Evolutionary conservation across 30 jellyfish, hydroid and myxozoan genomes (phyloP).

Genomic region (Haliclystus octoradiatus): DNA sequence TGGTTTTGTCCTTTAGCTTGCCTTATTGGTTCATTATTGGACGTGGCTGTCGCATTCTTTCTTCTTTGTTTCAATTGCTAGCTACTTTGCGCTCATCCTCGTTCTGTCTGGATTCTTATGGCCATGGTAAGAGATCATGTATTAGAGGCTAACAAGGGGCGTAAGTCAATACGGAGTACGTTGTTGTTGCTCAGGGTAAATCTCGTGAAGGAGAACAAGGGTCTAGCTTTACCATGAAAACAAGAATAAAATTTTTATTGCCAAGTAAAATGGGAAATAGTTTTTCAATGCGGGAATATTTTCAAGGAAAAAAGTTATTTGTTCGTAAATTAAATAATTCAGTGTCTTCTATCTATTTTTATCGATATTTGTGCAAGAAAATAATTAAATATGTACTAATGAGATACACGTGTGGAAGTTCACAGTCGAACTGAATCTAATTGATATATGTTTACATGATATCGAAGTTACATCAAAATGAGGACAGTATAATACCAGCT

Average conservation of each 20-base stretch:
- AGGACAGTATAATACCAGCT: no score
- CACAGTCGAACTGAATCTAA: no score
- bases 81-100: conserved; percentile 53
- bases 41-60: conserved; percentile 85
- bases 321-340: no score
- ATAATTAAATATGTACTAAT: no score
- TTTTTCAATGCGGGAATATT: no score
- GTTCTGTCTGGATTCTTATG: conserved; percentile 70
- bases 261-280: no score
- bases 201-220: neutral
- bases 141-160: neutral
- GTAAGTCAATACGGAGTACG: neutral
- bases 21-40: conserved; percentile 78
- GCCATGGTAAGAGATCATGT: conserved; percentile 80
- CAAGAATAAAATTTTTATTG: neutral
- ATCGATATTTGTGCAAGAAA: no score
- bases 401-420: no score
- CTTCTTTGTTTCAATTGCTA: conserved; percentile 67
- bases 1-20: conserved; percentile 31
- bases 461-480: no score
- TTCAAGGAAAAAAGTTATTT: no score
- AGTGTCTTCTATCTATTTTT: no score
- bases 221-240: neutral
- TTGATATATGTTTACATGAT: no score
- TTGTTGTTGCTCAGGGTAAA: neutral